phyloP scores from a whole-genome alignment of 2,888 invertebrate genomes.

The Rhorus exstirpatorius region DNA sequence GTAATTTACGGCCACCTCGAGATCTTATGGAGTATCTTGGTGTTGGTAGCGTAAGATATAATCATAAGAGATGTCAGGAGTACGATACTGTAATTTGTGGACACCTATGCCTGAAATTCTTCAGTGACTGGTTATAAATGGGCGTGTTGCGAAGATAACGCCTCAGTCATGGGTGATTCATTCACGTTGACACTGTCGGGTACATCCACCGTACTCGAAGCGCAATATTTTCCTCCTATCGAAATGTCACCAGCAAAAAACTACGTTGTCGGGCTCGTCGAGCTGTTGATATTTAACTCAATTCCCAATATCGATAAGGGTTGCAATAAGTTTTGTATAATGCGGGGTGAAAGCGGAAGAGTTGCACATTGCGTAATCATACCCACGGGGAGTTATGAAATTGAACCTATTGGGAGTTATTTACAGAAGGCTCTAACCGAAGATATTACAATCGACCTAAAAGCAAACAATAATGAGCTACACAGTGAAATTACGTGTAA shows the following conservation, averaged over 20 bases:
- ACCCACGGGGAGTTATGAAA: too few relatives aligned
- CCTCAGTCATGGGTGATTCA: constrained; percentile 62
- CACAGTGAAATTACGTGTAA: constrained; percentile 59
- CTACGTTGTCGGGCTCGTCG: constrained; percentile 76
- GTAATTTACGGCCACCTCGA: constrained; percentile 70
- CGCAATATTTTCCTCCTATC: constrained; percentile 75
- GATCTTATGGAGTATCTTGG: constrained; percentile 64
- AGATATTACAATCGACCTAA: too few relatives aligned
- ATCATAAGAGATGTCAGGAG: constrained; percentile 67
- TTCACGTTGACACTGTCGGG: constrained; percentile 75
- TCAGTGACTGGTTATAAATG: constrained; percentile 47
- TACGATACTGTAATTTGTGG: constrained; percentile 68
- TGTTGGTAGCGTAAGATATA: constrained; percentile 67
- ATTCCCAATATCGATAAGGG: constrained; percentile 78
- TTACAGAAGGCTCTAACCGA: too few relatives aligned
- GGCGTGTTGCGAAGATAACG: not conserved
- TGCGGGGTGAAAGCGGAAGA: too few relatives aligned
- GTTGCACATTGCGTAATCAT: too few relatives aligned
- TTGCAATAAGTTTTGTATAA: constrained; percentile 8
- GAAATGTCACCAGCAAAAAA: constrained; percentile 71
- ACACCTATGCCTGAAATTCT: constrained; percentile 69
- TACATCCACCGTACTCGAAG: constrained; percentile 70
- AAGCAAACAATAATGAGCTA: too few relatives aligned
- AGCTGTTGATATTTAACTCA: constrained; percentile 76
- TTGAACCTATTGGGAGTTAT: constrained; percentile 55